phyloP scores from a whole-genome alignment of 2,797 vertebrate species.

The Cygnus olor region DNA sequence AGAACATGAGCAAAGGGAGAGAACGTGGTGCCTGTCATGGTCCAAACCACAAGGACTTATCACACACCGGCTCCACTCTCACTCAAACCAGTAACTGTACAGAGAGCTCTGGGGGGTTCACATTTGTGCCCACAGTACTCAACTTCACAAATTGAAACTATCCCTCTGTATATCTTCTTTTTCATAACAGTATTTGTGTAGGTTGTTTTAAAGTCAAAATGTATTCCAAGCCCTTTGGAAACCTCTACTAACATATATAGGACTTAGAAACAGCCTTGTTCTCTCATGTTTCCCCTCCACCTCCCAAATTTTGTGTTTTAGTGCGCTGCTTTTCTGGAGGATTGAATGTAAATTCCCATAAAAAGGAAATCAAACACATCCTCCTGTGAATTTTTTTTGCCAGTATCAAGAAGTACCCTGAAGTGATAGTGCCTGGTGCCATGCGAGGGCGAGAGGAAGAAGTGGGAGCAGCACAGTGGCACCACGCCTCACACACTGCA shows the following conservation, averaged over 20 bases:
- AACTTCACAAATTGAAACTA: not conserved
- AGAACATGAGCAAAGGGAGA: not conserved
- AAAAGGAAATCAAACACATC: not conserved
- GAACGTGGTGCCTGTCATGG: not conserved
- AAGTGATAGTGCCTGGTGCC: slow-evolving; percentile 3
- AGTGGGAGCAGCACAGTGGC: slow-evolving; percentile 20
- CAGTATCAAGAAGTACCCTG: not conserved
- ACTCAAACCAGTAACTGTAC: not conserved
- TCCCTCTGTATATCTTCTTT: not conserved
- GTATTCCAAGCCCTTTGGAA: not conserved
- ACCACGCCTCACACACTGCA: not conserved
- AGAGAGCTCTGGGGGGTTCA: not conserved
- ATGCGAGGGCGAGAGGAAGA: slow-evolving; percentile 5
- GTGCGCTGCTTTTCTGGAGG: slow-evolving; percentile 4
- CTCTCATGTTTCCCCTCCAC: not conserved
- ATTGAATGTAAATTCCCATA: not conserved
- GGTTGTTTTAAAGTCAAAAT: not conserved
- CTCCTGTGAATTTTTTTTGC: slow-evolving; percentile 1
- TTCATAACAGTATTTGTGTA: not conserved
- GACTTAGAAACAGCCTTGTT: not conserved
- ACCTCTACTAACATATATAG: not conserved
- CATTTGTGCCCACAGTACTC: not conserved
- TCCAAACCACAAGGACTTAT: accelerated
- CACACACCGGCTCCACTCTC: not conserved
- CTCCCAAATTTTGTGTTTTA: not conserved